Percentiles rank a stretch among this genome's conserved stretches.
Evolutionary conservation across 2,797 vertebrate species (phyloP).

Genomic region (Babyrousa celebensis): DNA sequence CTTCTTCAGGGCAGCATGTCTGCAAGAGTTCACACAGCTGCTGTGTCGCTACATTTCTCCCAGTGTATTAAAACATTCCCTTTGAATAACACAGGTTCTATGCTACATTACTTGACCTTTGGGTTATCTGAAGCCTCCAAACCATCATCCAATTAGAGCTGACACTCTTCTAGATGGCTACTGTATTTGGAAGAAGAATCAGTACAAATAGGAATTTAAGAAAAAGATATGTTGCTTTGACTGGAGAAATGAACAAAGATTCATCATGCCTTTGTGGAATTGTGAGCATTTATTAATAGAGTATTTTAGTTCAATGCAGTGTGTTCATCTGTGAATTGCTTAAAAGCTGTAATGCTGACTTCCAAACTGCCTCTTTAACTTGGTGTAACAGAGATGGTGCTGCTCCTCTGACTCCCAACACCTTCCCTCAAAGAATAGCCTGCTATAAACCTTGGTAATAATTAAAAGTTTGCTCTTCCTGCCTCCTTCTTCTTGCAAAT

Average conservation of each 20-base stretch:
- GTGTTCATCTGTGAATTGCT: conserved; percentile 50
- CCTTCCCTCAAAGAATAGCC: neutral
- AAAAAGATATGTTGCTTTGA: conserved; percentile 56
- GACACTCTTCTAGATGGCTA: conserved; percentile 46
- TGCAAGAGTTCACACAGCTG: conserved; percentile 76
- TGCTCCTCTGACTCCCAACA: neutral
- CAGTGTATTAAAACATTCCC: conserved; percentile 72
- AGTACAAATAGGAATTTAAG: conserved; percentile 58
- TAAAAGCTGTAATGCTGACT: neutral
- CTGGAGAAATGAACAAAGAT: conserved; percentile 40
- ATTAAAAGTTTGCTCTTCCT: conserved; percentile 8
- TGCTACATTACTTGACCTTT: conserved; percentile 67
- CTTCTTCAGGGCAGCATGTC: conserved; percentile 77
- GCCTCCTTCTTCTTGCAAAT: conserved; percentile 30
- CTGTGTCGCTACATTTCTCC: conserved; percentile 61
- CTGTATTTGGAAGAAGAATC: conserved; percentile 4
- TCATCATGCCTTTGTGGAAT: conserved; percentile 19
- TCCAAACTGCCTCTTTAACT: conserved; percentile 43
- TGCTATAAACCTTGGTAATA: neutral
- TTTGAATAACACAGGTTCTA: conserved; percentile 61
- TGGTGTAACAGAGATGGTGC: neutral
- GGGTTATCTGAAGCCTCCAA: conserved; percentile 60
- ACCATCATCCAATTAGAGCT: conserved; percentile 47
- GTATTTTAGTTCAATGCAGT: neutral
- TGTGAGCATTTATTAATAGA: conserved; percentile 61